Conservation (phyloP, 2,888 invertebrate species). For the Pterostichus niger region DNA sequence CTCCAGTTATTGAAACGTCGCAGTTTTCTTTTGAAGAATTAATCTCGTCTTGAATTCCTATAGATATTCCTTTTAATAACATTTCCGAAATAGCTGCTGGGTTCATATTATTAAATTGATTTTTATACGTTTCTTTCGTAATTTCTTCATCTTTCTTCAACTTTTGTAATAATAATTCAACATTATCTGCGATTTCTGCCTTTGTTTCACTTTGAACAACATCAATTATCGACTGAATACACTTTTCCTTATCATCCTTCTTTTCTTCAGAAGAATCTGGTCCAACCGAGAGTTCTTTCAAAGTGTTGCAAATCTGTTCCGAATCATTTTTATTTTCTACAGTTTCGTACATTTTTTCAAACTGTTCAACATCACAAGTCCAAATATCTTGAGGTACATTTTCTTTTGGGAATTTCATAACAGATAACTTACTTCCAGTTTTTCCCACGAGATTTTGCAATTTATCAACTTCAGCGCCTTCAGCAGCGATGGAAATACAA, state of each 20-base stretch:
- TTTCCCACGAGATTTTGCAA: conserved; percentile 81
- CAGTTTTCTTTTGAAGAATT: background rate
- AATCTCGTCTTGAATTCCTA: conserved; percentile 1
- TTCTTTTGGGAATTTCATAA: conserved; percentile 77
- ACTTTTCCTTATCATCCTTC: conserved; percentile 4
- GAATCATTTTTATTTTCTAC: conserved; percentile 44
- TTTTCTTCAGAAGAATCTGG: background rate
- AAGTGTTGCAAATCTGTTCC: conserved; percentile 70
- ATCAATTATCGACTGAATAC: conserved; percentile 11
- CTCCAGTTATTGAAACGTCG: background rate
- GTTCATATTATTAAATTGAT: conserved; percentile 27
- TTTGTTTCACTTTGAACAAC: conserved; percentile 7
- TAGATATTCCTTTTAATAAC: background rate
- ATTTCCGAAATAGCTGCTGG: conserved; percentile 19
- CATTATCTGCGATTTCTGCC: background rate
- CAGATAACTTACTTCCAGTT: conserved; percentile 79
- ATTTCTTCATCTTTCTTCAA: conserved; percentile 28
- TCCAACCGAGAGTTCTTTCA: conserved; percentile 67
- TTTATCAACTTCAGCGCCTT: conserved; percentile 81
- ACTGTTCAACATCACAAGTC: conserved; percentile 70
- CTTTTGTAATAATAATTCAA: conserved; percentile 20
- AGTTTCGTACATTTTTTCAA: conserved; percentile 69
- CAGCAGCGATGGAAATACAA: conserved; percentile 86
- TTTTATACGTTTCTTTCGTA: background rate
- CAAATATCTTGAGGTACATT: conserved; percentile 73